Conservation (phyloP, 2,888 invertebrate species). For the Acanthococcus lagerstroemiae region DNA sequence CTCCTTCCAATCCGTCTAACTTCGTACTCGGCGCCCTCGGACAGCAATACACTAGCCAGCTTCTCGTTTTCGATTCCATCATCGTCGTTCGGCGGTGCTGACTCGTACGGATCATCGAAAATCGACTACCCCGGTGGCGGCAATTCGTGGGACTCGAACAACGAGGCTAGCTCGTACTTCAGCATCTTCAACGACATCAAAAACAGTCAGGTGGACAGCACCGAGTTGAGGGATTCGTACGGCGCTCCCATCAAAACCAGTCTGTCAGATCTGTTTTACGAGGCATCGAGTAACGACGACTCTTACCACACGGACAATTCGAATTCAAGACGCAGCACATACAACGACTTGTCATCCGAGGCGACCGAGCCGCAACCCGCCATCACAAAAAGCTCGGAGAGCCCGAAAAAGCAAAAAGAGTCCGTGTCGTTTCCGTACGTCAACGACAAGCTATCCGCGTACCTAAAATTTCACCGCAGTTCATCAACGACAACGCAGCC, state of each 20-base stretch:
- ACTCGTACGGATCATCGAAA: conserved; percentile 38
- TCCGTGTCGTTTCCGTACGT: conserved; percentile 10
- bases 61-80: conserved; percentile 34
- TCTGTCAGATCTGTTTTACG: conserved; percentile 24
- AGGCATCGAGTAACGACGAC: conserved; percentile 17
- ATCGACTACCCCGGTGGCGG: conserved; percentile 23
- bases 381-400: not conserved
- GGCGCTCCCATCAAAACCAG: conserved; percentile 29
- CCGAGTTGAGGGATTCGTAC: conserved; percentile 31
- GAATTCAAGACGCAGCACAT: not conserved
- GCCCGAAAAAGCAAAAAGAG: not conserved
- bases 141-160: conserved; percentile 24
- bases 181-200: conserved; percentile 17
- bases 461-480: conserved; percentile 32
- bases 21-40: conserved; percentile 32
- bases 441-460: conserved; percentile 33
- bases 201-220: not conserved
- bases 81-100: conserved; percentile 35
- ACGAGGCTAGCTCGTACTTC: conserved; percentile 15
- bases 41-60: conserved; percentile 7
- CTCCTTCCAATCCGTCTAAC: conserved; percentile 24
- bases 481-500: conserved; percentile 28
- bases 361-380: conserved; percentile 10
- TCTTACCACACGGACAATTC: conserved; percentile 9
- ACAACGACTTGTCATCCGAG: conserved; percentile 2